phyloP scores from a whole-genome alignment of 2,888 invertebrate species.

The Dione juno region DNA sequence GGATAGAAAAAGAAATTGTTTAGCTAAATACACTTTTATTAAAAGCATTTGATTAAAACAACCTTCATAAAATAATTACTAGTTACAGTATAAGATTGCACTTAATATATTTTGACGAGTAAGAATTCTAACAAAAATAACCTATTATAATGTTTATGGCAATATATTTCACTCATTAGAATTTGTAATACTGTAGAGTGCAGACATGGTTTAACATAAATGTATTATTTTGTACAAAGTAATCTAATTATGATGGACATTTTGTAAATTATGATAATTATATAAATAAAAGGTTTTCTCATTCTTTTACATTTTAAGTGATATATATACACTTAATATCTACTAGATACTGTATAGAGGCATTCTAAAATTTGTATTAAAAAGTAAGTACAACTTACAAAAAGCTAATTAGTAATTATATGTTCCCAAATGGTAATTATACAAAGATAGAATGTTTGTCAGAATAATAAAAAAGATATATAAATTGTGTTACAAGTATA shows the following conservation, averaged over 20 bases:
- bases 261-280: neutral
- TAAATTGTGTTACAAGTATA: neutral
- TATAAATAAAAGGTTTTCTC: neutral
- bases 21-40: constrained; percentile 14
- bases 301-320: neutral
- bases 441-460: neutral
- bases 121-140: constrained; percentile 14
- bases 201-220: neutral
- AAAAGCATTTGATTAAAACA: constrained; percentile 14
- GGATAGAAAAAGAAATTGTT: neutral
- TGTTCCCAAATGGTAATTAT: constrained; percentile 5
- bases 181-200: constrained; percentile 19
- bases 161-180: constrained; percentile 1
- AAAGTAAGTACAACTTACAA: neutral
- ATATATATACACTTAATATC: neutral
- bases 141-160: constrained; percentile 14
- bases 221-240: neutral
- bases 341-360: constrained; percentile 6
- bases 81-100: constrained; percentile 13
- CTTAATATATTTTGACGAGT: constrained; percentile 1
- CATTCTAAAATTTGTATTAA: neutral
- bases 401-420: neutral
- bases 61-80: constrained; percentile 12
- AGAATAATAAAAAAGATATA: neutral
- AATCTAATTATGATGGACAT: no score